Evolutionary conservation across 2,797 vertebrate genomes (phyloP).

Genomic region (Calcarius lapponicus): DNA sequence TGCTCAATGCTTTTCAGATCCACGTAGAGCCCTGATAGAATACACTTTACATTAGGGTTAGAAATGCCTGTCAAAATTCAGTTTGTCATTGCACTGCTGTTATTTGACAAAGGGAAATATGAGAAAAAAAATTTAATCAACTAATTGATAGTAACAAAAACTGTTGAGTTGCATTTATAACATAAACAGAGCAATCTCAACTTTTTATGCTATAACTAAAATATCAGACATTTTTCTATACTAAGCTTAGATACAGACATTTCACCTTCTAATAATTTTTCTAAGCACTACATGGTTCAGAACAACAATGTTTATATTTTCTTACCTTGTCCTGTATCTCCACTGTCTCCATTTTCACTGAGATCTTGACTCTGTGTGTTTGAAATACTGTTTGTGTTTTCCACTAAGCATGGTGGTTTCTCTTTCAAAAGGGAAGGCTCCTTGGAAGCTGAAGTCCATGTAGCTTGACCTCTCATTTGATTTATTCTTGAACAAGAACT

Average conservation of each 20-base stretch:
- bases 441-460: slow-evolving; percentile 53
- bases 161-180: neutral
- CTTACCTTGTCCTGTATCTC: slow-evolving; percentile 68
- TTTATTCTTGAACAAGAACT: slow-evolving; percentile 65
- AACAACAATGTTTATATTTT: neutral
- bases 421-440: slow-evolving; percentile 56
- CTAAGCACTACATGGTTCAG: neutral
- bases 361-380: slow-evolving; percentile 14
- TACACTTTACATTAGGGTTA: neutral
- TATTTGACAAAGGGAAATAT: neutral
- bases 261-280: neutral
- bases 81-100: neutral
- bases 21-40: neutral
- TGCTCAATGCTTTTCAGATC: neutral
- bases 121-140: neutral
- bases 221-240: neutral
- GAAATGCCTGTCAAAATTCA: neutral
- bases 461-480: slow-evolving; percentile 66
- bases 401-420: slow-evolving; percentile 34
- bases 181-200: neutral
- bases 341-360: neutral
- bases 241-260: neutral
- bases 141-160: neutral
- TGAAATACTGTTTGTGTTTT: slow-evolving; percentile 60
- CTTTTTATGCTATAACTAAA: neutral